Conservation (phyloP, 2,113 vertebrate species). For the Pelodiscus sinensis region DNA sequence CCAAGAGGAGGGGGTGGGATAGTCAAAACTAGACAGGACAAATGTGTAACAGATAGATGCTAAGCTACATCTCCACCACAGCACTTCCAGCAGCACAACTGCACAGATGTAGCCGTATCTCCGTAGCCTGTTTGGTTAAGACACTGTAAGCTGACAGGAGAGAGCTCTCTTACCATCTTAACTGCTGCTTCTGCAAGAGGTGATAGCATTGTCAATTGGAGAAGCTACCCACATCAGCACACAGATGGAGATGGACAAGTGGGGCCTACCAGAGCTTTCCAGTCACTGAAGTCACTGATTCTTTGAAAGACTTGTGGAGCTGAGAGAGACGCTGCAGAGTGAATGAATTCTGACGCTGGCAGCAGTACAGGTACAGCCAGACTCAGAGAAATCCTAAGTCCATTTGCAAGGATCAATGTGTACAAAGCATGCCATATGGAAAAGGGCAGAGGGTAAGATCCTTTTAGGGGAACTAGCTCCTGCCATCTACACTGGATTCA, state of each 20-base stretch:
- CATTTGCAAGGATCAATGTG: accelerated
- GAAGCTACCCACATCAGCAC: too few relatives aligned
- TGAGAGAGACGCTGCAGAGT: background rate
- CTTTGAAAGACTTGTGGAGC: background rate
- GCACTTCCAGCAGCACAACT: too few relatives aligned
- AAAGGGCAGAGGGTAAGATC: too few relatives aligned
- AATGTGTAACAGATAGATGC: background rate
- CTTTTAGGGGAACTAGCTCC: accelerated
- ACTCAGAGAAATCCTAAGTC: background rate
- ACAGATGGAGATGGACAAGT: accelerated
- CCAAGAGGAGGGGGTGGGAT: background rate
- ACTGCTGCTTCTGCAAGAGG: too few relatives aligned
- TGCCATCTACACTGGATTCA: background rate
- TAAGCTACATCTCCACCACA: too few relatives aligned
- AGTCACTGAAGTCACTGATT: accelerated
- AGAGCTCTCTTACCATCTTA: too few relatives aligned
- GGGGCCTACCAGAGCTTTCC: background rate
- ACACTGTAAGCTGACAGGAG: too few relatives aligned
- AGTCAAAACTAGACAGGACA: background rate
- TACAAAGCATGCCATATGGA: background rate
- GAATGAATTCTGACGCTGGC: accelerated
- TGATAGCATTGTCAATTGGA: too few relatives aligned
- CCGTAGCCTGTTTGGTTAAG: too few relatives aligned
- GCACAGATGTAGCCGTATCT: too few relatives aligned
- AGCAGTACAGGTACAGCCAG: accelerated